Evolutionary conservation across 2,888 invertebrate genomes (phyloP).

Genomic region (Trissolcus brochymenae): DNA sequence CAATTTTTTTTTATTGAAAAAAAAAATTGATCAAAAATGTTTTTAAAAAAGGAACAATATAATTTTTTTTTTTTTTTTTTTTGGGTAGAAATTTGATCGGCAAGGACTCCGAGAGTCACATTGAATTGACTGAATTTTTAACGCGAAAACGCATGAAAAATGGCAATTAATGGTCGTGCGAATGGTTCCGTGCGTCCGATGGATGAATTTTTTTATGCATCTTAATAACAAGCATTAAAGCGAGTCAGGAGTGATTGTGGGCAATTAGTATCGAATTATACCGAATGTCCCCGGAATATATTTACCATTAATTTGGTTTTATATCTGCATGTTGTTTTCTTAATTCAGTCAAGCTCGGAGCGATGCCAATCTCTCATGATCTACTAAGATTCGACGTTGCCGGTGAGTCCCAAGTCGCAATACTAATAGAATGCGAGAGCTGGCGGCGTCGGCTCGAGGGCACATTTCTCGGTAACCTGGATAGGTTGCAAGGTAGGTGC

Average conservation of each 20-base stretch:
- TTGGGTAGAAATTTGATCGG: too few relatives aligned
- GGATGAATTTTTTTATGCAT: background rate
- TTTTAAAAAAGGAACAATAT: too few relatives aligned
- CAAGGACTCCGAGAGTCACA: too few relatives aligned
- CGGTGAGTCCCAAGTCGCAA: constrained; percentile 45
- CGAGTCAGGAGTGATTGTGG: constrained; percentile 12
- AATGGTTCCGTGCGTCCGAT: background rate
- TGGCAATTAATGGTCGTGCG: constrained; percentile 5
- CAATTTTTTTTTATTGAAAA: background rate
- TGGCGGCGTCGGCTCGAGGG: constrained; percentile 42
- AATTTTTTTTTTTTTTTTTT: too few relatives aligned
- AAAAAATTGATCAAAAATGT: too few relatives aligned
- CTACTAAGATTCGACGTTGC: constrained; percentile 55
- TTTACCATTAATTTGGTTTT: constrained; percentile 49
- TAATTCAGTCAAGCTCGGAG: constrained; percentile 51
- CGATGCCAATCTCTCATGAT: constrained; percentile 56
- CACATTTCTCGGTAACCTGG: constrained; percentile 57
- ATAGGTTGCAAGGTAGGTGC: constrained; percentile 48
- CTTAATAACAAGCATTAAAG: constrained; percentile 20
- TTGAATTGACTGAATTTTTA: too few relatives aligned
- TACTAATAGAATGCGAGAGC: constrained; percentile 70
- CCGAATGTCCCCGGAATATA: constrained; percentile 48
- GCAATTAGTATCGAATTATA: constrained; percentile 47
- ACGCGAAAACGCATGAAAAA: background rate
- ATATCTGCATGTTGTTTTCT: constrained; percentile 56